Percentiles rank a stretch among this genome's conserved stretches.
phyloP scores from a whole-genome alignment of 2,888 invertebrate species.

The Miltochrista miniata region DNA sequence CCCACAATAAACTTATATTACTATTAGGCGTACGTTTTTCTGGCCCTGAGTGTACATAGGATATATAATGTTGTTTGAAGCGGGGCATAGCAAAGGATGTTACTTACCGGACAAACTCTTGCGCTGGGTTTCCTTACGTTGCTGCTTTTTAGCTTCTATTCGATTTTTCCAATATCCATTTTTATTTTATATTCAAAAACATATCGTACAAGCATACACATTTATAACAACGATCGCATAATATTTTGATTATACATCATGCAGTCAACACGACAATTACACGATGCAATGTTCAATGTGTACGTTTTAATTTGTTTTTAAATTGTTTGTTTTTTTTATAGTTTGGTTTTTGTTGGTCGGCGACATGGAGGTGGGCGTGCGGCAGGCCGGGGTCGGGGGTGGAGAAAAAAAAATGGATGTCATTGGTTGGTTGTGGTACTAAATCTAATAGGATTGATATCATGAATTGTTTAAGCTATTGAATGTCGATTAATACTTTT shows the following conservation, averaged over 20 bases:
- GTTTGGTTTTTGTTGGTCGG: slow-evolving; percentile 65
- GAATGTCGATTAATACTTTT: slow-evolving; percentile 18
- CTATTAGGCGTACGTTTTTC: slow-evolving; percentile 36
- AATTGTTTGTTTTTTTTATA: slow-evolving; percentile 38
- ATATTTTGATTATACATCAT: slow-evolving; percentile 76
- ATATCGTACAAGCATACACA: slow-evolving; percentile 70
- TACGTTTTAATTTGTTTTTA: slow-evolving; percentile 56
- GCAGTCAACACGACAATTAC: slow-evolving; percentile 81
- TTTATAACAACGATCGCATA: slow-evolving; percentile 69
- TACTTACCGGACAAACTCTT: slow-evolving; percentile 95
- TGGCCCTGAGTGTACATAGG: slow-evolving; percentile 64
- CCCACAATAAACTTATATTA: slow-evolving; percentile 3
- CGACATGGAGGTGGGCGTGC: slow-evolving; percentile 78
- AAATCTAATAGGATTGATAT: slow-evolving; percentile 60
- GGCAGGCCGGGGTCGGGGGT: slow-evolving; percentile 76
- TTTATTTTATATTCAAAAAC: slow-evolving; percentile 41
- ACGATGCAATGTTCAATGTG: slow-evolving; percentile 65
- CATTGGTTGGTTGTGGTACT: slow-evolving; percentile 80
- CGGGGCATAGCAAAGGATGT: slow-evolving; percentile 73
- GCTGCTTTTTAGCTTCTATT: slow-evolving; percentile 97
- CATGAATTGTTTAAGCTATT: slow-evolving; percentile 50
- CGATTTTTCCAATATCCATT: slow-evolving; percentile 59
- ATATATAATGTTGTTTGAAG: slow-evolving; percentile 50
- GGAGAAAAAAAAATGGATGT: slow-evolving; percentile 80
- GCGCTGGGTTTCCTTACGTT: slow-evolving; percentile 87